These are phyloP conservation scores for Orientallactaga bullata DNA, from an alignment of 2,113 vertebrate species.

Conservation along the genomic window DNA sequence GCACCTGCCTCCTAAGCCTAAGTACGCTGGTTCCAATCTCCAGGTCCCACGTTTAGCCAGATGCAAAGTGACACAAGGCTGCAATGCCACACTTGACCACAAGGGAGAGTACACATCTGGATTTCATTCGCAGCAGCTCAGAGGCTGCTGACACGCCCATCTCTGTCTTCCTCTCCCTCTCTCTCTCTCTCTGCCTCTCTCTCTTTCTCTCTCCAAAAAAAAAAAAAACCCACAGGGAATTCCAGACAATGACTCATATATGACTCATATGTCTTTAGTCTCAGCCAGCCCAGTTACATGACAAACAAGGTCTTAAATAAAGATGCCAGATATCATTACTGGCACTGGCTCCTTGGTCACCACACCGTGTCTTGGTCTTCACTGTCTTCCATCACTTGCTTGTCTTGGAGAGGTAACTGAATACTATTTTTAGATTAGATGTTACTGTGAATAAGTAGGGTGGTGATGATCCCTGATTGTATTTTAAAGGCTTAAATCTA, in stretches of 20 bases:
- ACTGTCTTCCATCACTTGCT: background rate
- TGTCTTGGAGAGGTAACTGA: background rate
- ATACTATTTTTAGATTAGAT: slow-evolving; percentile 37
- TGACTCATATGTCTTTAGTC: background rate
- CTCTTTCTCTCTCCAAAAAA: too few species aligned
- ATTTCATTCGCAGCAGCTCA: too few species aligned
- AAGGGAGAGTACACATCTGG: too few species aligned
- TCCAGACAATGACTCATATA: background rate
- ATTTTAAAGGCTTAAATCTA: slow-evolving; percentile 22
- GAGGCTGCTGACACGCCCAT: too few species aligned
- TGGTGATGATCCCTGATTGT: background rate
- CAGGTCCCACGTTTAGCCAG: too few species aligned
- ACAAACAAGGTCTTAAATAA: slow-evolving; percentile 4
- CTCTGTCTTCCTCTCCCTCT: too few species aligned
- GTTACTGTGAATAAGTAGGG: background rate
- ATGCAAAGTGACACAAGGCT: too few species aligned
- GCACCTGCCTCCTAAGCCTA: too few species aligned
- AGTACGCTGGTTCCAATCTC: too few species aligned
- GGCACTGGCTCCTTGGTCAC: background rate
- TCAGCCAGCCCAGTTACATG: background rate
- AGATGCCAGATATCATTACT: background rate
- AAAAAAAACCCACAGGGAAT: background rate
- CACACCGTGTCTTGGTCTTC: background rate
- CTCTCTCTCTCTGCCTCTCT: too few species aligned
- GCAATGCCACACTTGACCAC: too few species aligned